Conservation (phyloP, 2,113 vertebrate genomes). For the Paracanthobrama guichenoti region DNA sequence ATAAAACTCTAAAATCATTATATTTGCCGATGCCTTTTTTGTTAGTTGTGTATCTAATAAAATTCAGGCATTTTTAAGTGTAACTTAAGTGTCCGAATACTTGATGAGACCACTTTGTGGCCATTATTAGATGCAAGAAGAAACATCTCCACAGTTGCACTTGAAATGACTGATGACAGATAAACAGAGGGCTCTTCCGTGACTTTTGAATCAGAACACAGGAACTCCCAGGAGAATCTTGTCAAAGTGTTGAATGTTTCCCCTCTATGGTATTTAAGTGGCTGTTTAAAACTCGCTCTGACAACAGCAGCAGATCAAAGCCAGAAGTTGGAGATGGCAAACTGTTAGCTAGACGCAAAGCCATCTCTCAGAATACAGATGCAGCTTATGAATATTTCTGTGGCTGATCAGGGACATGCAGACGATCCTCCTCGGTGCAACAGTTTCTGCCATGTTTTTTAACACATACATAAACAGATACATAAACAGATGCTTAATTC, state of each 20-base stretch:
- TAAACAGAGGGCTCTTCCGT: slow-evolving; percentile 4
- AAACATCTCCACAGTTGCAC: not conserved
- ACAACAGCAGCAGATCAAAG: slow-evolving; percentile 36
- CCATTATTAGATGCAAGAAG: not conserved
- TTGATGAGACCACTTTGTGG: not conserved
- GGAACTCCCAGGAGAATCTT: slow-evolving; percentile 28
- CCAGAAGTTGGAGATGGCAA: slow-evolving; percentile 2
- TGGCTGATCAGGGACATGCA: slow-evolving; percentile 66
- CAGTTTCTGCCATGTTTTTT: slow-evolving; percentile 55
- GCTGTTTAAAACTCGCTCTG: slow-evolving; percentile 20
- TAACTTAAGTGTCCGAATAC: not conserved
- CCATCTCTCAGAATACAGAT: slow-evolving; percentile 32
- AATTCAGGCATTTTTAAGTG: not conserved
- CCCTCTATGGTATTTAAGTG: not conserved
- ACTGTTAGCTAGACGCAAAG: slow-evolving; percentile 13
- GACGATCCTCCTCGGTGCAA: slow-evolving; percentile 51
- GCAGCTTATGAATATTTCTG: slow-evolving; percentile 73
- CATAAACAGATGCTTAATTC: slow-evolving; percentile 60
- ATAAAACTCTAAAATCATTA: not conserved
- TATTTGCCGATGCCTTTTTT: not conserved
- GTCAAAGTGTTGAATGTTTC: slow-evolving; percentile 18
- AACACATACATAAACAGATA: slow-evolving; percentile 58
- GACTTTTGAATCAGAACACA: not conserved
- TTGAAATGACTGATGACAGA: slow-evolving; percentile 12
- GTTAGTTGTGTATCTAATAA: not conserved